These are phyloP conservation scores for Tolypeutes matacus DNA, from an alignment of 2,797 vertebrate genomes.

Conservation along the genomic window DNA sequence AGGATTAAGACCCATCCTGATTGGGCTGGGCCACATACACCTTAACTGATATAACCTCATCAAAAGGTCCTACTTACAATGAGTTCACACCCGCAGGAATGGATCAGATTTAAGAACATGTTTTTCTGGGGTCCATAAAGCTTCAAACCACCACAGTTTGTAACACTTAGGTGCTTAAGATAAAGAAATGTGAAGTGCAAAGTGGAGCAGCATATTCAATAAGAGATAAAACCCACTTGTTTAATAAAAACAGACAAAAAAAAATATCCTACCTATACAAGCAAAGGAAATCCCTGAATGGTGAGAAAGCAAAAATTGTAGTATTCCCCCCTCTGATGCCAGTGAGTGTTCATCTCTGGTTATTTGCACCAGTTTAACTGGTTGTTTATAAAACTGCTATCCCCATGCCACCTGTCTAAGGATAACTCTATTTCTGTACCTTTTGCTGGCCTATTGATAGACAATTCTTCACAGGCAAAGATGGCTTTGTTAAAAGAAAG, in stretches of 20 bases:
- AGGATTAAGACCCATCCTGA: too few species aligned
- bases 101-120: too few species aligned
- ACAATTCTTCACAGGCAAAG: background rate
- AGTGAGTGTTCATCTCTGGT: conserved; percentile 20
- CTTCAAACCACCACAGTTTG: background rate
- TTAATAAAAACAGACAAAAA: background rate
- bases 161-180: conserved; percentile 28
- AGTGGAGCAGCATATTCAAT: background rate
- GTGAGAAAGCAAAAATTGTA: conserved; percentile 16
- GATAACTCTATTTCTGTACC: background rate
- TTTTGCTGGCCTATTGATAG: background rate
- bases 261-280: background rate
- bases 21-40: too few species aligned
- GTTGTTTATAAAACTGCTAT: background rate
- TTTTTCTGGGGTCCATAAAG: too few species aligned
- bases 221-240: background rate
- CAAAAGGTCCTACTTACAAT: too few species aligned
- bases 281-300: conserved; percentile 17
- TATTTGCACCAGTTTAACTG: background rate
- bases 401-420: background rate
- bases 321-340: background rate
- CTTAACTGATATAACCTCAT: too few species aligned
- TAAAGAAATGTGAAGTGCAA: conserved; percentile 36
- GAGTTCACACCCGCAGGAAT: too few species aligned
- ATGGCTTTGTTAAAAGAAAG: background rate